Evolutionary conservation across 2,113 vertebrate species (phyloP).

Genomic region (Rhizomys pruinosus): DNA sequence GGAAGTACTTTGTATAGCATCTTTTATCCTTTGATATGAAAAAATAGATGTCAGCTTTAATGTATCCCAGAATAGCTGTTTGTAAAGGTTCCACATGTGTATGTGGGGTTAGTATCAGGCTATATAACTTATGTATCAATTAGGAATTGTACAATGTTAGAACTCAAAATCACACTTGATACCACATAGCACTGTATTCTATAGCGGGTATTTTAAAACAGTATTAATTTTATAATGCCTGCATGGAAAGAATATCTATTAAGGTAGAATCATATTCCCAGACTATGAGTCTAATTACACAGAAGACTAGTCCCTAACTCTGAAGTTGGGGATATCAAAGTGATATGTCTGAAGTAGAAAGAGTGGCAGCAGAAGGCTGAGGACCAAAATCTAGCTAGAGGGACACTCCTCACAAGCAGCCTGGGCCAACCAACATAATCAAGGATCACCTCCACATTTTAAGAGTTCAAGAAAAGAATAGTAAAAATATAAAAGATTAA

Average conservation of each 20-base stretch:
- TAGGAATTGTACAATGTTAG: neutral
- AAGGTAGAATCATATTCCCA: neutral
- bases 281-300: neutral
- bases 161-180: neutral
- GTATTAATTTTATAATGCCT: slow-evolving; percentile 19
- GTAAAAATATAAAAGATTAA: neutral
- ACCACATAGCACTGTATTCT: neutral
- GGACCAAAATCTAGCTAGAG: neutral
- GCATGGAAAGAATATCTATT: neutral
- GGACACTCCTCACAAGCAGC: rapidly evolving
- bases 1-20: neutral
- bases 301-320: neutral
- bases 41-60: slow-evolving; percentile 24
- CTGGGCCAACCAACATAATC: rapidly evolving
- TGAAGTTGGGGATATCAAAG: neutral
- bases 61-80: neutral
- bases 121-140: neutral
- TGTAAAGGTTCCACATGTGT: neutral
- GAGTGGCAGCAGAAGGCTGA: neutral
- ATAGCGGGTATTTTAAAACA: slow-evolving; percentile 1
- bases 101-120: neutral
- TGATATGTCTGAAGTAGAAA: neutral
- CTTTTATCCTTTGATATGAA: neutral
- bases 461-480: neutral
- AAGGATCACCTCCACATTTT: neutral